These are phyloP conservation scores for Macrosiphum euphorbiae DNA, from an alignment of 2,888 invertebrate species.

Conservation along the genomic window DNA sequence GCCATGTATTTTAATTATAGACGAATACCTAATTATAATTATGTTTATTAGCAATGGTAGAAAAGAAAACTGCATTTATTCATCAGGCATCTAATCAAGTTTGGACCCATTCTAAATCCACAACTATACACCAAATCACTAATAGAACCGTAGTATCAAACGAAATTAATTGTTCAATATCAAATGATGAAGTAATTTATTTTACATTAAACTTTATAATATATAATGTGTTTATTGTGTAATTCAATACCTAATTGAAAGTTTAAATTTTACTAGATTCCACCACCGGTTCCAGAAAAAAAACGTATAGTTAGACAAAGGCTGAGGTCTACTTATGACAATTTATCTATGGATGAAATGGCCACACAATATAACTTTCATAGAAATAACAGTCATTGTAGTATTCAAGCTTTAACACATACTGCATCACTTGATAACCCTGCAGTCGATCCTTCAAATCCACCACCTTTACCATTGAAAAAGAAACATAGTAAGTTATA, in stretches of 20 bases:
- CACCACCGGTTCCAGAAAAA: conserved; percentile 78
- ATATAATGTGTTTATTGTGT: not conserved
- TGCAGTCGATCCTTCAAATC: conserved; percentile 69
- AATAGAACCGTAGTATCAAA: conserved; percentile 49
- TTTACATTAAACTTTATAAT: not conserved
- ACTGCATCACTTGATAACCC: conserved; percentile 62
- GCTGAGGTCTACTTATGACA: conserved; percentile 69
- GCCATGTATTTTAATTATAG: not conserved
- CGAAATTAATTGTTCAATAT: conserved; percentile 49
- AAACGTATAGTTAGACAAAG: conserved; percentile 74
- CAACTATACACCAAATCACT: conserved; percentile 58
- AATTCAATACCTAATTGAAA: not conserved
- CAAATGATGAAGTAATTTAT: conserved; percentile 44
- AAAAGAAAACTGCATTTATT: conserved; percentile 62
- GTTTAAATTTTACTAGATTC: conserved; percentile 33
- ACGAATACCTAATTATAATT: not conserved
- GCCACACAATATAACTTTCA: conserved; percentile 60
- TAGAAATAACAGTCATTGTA: conserved; percentile 60
- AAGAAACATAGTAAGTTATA: conserved; percentile 92
- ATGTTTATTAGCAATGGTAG: conserved; percentile 48
- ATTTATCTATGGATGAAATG: conserved; percentile 64
- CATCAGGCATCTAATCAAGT: conserved; percentile 57
- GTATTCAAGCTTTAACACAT: conserved; percentile 61
- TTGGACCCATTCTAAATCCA: conserved; percentile 61
- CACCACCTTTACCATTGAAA: conserved; percentile 92